Conservation (phyloP, 2,113 vertebrate species). For the Cinclus mexicanus region DNA sequence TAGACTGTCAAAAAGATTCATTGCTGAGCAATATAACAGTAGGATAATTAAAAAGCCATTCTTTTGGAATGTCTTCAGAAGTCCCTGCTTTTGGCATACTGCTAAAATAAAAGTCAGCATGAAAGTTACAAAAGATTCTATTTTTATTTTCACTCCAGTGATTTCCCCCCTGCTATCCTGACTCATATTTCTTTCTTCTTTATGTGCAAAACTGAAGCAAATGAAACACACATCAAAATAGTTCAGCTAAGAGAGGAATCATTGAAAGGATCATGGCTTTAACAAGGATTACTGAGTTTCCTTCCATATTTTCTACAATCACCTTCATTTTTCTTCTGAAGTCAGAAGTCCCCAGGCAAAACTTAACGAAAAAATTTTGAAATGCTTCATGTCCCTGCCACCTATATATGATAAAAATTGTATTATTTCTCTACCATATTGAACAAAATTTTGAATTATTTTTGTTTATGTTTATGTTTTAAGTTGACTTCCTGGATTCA, state of each 20-base stretch:
- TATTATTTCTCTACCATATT: not conserved
- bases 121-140: constrained; percentile 49
- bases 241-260: not conserved
- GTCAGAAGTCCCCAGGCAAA: not conserved
- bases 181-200: constrained; percentile 24
- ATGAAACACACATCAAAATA: not conserved
- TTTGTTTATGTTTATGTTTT: not conserved
- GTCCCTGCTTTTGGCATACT: constrained; percentile 12
- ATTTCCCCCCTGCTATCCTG: not conserved
- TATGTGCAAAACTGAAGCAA: constrained; percentile 2
- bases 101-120: constrained; percentile 39
- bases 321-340: not conserved
- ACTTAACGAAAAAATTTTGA: not conserved
- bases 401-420: fast-evolving
- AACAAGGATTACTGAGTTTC: not conserved
- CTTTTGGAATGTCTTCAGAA: constrained; percentile 47
- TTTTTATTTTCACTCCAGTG: constrained; percentile 54
- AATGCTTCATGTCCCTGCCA: not conserved
- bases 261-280: not conserved
- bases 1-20: constrained; percentile 55
- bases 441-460: not conserved
- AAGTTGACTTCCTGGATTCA: not conserved
- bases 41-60: constrained; percentile 42
- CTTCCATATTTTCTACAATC: not conserved
- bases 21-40: constrained; percentile 38